phyloP scores from a whole-genome alignment of 2,113 vertebrate genomes.

The Zosterops lateralis region DNA sequence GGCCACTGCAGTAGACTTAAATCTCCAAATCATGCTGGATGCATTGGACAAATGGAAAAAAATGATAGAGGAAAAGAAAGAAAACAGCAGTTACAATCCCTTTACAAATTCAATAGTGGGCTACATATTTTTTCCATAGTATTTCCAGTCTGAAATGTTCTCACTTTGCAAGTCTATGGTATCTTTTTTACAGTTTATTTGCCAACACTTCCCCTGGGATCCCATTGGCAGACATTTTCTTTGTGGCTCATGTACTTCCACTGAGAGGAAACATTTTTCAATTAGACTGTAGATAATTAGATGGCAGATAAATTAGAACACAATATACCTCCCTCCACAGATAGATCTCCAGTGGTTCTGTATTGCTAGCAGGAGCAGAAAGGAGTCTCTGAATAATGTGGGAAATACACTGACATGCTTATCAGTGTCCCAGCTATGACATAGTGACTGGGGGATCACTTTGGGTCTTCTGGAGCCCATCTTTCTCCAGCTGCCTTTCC shows the following conservation, averaged over 20 bases:
- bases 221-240: slow-evolving; percentile 55
- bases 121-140: background rate
- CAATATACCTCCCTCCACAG: slow-evolving; percentile 12
- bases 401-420: background rate
- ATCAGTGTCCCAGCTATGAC: background rate
- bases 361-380: background rate
- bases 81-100: background rate
- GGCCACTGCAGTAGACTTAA: background rate
- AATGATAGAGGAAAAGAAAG: background rate
- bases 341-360: background rate
- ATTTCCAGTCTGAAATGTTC: slow-evolving; percentile 1
- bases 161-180: background rate
- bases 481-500: background rate
- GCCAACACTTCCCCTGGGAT: slow-evolving; percentile 30
- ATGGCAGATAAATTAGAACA: slow-evolving; percentile 56
- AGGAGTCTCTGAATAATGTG: background rate
- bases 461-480: background rate
- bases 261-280: slow-evolving; percentile 56
- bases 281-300: slow-evolving; percentile 56
- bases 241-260: slow-evolving; percentile 54
- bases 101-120: background rate
- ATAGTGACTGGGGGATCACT: background rate
- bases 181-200: slow-evolving; percentile 54
- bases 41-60: background rate
- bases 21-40: background rate